These are phyloP conservation scores for Lycaon pictus DNA, from an alignment of 2,113 vertebrate genomes.

Conservation along the genomic window DNA sequence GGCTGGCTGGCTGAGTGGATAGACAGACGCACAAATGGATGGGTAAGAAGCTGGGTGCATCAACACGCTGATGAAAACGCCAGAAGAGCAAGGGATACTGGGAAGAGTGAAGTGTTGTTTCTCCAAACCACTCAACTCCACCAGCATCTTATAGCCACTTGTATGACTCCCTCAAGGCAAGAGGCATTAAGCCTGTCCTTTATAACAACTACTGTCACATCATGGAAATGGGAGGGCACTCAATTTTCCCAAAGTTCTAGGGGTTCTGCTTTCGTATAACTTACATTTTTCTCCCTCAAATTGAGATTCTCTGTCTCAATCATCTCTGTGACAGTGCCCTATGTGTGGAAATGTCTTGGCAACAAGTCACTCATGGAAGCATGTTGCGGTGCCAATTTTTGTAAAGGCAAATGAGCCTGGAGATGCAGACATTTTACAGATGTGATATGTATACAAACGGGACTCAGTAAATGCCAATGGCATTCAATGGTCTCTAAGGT, in stretches of 20 bases:
- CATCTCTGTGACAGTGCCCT: fast-evolving
- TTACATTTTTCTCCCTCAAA: not conserved
- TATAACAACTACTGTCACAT: not conserved
- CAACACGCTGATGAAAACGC: not conserved
- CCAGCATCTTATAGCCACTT: not conserved
- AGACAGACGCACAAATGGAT: not conserved
- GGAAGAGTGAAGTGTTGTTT: not conserved
- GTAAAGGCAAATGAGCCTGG: not conserved
- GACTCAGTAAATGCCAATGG: not conserved
- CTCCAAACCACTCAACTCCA: not conserved
- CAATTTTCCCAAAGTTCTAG: not conserved
- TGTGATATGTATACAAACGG: not conserved
- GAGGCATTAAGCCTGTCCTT: not conserved
- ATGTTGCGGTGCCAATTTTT: not conserved
- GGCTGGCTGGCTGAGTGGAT: not conserved
- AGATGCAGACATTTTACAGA: not conserved
- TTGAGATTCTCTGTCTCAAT: not conserved
- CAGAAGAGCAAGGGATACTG: not conserved
- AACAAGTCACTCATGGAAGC: not conserved
- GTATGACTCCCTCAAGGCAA: not conserved
- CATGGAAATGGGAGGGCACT: fast-evolving
- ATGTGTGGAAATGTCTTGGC: not conserved
- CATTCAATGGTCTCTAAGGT: not conserved
- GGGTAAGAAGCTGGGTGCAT: not conserved
- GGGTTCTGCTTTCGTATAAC: not conserved